Conservation (phyloP, 92 coral and sea anemone species). For the Porites evermanni region DNA sequence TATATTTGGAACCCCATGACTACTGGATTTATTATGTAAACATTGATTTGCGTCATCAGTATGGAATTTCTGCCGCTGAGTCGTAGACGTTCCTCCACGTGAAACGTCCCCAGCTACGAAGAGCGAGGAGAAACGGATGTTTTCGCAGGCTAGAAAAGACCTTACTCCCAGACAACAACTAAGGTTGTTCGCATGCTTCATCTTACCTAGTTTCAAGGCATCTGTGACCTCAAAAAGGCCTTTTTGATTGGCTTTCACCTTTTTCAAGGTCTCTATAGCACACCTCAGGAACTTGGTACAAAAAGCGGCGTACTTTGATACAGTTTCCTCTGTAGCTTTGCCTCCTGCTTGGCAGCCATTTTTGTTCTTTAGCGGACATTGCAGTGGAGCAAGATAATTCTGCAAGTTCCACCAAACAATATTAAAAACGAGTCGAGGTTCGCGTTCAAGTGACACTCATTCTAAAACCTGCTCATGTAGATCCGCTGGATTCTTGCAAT, state of each 20-base stretch:
- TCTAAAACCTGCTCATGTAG: too few species aligned
- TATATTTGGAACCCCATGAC: too few species aligned
- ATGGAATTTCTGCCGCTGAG: too few species aligned
- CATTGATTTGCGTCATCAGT: too few species aligned
- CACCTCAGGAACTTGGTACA: conserved; percentile 84
- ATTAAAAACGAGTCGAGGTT: neutral
- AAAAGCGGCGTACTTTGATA: conserved; percentile 76
- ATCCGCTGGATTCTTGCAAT: too few species aligned
- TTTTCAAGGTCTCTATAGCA: conserved; percentile 78
- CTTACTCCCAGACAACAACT: too few species aligned
- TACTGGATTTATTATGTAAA: too few species aligned
- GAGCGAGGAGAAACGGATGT: too few species aligned
- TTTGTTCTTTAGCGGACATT: conserved; percentile 52
- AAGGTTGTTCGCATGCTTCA: neutral
- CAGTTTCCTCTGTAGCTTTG: conserved; percentile 68
- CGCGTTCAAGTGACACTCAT: too few species aligned
- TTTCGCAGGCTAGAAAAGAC: too few species aligned
- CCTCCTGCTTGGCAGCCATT: conserved; percentile 65
- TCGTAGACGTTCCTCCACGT: too few species aligned
- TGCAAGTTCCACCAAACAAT: conserved; percentile 5
- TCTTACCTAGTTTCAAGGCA: conserved; percentile 75
- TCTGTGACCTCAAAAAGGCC: conserved; percentile 60
- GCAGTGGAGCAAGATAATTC: conserved; percentile 75
- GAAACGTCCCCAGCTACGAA: too few species aligned
- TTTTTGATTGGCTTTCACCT: conserved; percentile 48